A percentile compares a stretch with the other conserved stretches of the same genome.
These are phyloP conservation scores for Odontocolon sp. DNA, from an alignment of 2,888 invertebrate species.

Conservation along the genomic window DNA sequence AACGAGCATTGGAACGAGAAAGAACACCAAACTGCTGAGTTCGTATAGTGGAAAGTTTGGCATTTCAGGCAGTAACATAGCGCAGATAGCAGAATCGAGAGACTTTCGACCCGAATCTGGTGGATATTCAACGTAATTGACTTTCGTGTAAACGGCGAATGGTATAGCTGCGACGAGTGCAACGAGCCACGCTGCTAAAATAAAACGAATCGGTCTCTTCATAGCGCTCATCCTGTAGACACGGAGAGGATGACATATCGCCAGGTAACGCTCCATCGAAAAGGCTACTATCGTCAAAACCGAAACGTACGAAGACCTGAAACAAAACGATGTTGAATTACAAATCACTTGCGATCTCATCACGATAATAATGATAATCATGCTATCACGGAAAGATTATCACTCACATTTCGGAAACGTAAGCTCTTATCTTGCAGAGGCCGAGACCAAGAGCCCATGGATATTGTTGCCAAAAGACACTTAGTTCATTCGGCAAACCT, in stretches of 20 bases:
- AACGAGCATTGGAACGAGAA: slow-evolving; percentile 87
- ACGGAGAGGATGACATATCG: slow-evolving; percentile 94
- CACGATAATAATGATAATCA: not conserved
- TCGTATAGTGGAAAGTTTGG: slow-evolving; percentile 88
- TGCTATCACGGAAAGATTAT: not conserved
- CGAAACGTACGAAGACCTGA: slow-evolving; percentile 93
- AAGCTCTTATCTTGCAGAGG: slow-evolving; percentile 91
- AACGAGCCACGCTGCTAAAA: slow-evolving; percentile 89
- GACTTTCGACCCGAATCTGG: slow-evolving; percentile 82
- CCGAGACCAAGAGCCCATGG: slow-evolving; percentile 91
- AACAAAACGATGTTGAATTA: slow-evolving; percentile 65
- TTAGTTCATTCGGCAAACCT: slow-evolving; percentile 94
- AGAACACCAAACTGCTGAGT: slow-evolving; percentile 91
- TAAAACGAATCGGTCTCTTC: slow-evolving; percentile 90
- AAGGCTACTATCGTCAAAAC: slow-evolving; percentile 96
- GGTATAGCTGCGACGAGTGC: slow-evolving; percentile 89
- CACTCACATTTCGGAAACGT: slow-evolving; percentile 93
- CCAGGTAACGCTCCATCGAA: slow-evolving; percentile 94
- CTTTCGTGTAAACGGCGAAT: slow-evolving; percentile 88
- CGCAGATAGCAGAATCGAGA: slow-evolving; percentile 91
- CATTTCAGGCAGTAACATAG: slow-evolving; percentile 84
- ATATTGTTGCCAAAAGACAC: slow-evolving; percentile 93
- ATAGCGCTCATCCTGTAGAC: slow-evolving; percentile 92
- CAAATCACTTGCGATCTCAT: not conserved
- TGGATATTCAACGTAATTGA: slow-evolving; percentile 89